phyloP scores from a whole-genome alignment of 2,888 invertebrate species.

The Fragum sueziense region DNA sequence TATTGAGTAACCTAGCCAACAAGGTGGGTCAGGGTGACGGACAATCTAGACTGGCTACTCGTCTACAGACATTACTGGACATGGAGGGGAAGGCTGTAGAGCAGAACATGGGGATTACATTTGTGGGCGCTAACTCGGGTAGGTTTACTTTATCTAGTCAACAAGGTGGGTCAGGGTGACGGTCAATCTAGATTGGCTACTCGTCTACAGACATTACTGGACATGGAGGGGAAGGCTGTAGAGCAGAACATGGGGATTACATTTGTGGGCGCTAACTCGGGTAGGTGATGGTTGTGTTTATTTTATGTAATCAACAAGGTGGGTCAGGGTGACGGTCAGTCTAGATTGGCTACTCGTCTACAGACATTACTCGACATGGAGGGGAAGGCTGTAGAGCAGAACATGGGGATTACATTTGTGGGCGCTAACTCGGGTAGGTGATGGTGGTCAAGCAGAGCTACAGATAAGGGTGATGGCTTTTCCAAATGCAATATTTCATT shows the following conservation, averaged over 20 bases:
- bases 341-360: conserved; percentile 60
- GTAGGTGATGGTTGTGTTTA: too few relatives aligned
- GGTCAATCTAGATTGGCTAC: conserved; percentile 47
- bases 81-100: conserved; percentile 66
- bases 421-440: conserved; percentile 45
- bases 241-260: conserved; percentile 58
- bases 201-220: conserved; percentile 70
- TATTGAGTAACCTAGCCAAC: conserved; percentile 65
- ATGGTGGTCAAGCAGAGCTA: too few relatives aligned
- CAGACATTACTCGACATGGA: conserved; percentile 71
- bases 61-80: conserved; percentile 70
- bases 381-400: conserved; percentile 59
- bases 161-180: conserved; percentile 69
- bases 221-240: conserved; percentile 67
- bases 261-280: conserved; percentile 49
- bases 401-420: conserved; percentile 58
- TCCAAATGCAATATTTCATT: too few relatives aligned
- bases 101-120: conserved; percentile 58
- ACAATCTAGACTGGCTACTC: conserved; percentile 49
- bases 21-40: conserved; percentile 70
- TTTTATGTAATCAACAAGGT: conserved; percentile 70
- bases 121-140: conserved; percentile 56
- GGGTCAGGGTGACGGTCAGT: conserved; percentile 64
- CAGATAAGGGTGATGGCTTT: too few relatives aligned
- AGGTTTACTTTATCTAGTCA: conserved; percentile 59